These are phyloP conservation scores for human DNA, from an alignment of 2,113 vertebrate genomes.

Conservation along the genomic window DNA sequence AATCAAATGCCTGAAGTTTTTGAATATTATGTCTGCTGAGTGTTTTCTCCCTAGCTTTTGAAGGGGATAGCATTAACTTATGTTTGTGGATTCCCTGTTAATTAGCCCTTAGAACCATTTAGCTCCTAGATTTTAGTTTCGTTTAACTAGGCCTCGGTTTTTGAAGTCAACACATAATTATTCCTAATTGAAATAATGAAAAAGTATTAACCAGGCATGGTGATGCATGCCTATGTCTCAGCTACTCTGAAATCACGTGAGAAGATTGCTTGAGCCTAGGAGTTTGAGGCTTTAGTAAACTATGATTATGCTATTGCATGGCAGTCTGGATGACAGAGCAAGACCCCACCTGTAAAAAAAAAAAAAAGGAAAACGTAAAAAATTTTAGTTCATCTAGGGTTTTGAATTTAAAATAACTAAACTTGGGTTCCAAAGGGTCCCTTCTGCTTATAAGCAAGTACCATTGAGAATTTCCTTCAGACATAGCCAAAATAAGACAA, in stretches of 20 bases:
- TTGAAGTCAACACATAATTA: neutral
- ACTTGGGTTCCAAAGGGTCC: neutral
- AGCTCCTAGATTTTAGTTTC: neutral
- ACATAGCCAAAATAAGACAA: constrained; percentile 16
- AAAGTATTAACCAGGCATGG: neutral
- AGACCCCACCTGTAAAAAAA: neutral
- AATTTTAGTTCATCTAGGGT: neutral
- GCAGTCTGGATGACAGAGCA: neutral
- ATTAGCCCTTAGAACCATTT: neutral
- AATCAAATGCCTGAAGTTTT: neutral
- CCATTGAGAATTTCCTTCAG: constrained; percentile 43
- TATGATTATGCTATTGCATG: neutral
- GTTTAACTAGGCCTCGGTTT: neutral
- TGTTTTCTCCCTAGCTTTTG: neutral
- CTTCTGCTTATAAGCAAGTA: neutral
- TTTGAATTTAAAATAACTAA: constrained; percentile 2
- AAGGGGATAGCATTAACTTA: neutral
- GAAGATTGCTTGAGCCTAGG: neutral
- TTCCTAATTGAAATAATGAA: constrained; percentile 1
- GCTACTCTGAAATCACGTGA: neutral
- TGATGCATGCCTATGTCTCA: neutral
- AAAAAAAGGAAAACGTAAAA: neutral
- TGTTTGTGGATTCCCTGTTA: neutral
- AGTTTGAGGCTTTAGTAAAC: neutral
- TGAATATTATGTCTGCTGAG: neutral